A percentile compares a stretch with the other conserved stretches of the same genome.
Evolutionary conservation across 2,797 vertebrate genomes (phyloP).

Genomic region (Poecilia picta): DNA sequence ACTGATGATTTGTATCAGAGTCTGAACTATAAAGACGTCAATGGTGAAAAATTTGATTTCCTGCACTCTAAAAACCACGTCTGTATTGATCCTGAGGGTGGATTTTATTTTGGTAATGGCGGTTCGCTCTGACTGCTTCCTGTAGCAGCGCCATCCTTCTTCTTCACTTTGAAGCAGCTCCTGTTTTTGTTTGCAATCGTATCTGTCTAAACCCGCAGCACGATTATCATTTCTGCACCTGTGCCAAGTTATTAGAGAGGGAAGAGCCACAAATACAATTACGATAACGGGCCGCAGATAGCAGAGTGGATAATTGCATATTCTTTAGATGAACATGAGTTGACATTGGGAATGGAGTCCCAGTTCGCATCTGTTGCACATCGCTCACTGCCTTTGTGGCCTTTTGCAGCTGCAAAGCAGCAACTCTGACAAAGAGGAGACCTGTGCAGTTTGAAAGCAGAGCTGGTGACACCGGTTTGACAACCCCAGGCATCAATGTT

Average conservation of each 20-base stretch:
- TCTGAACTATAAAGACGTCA: not conserved
- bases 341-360: conserved; percentile 46
- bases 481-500: conserved; percentile 1
- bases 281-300: conserved; percentile 62
- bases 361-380: conserved; percentile 58
- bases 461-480: conserved; percentile 3
- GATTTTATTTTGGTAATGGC: no score
- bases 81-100: not conserved
- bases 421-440: conserved; percentile 13
- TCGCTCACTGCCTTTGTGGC: conserved; percentile 25
- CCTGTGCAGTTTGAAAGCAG: not conserved
- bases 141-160: not conserved
- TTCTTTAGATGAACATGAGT: conserved; percentile 65
- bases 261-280: conserved; percentile 65
- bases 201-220: conserved; percentile 36
- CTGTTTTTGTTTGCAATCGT: not conserved
- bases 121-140: not conserved
- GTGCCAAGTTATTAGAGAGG: conserved; percentile 59
- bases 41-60: not conserved
- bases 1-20: not conserved
- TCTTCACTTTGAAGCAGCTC: not conserved
- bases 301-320: conserved; percentile 64
- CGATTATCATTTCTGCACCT: conserved; percentile 55
- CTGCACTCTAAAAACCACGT: not conserved
- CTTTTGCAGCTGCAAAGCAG: conserved; percentile 22